Conservation (phyloP, 2,113 vertebrate genomes). For the Sorex fumeus region DNA sequence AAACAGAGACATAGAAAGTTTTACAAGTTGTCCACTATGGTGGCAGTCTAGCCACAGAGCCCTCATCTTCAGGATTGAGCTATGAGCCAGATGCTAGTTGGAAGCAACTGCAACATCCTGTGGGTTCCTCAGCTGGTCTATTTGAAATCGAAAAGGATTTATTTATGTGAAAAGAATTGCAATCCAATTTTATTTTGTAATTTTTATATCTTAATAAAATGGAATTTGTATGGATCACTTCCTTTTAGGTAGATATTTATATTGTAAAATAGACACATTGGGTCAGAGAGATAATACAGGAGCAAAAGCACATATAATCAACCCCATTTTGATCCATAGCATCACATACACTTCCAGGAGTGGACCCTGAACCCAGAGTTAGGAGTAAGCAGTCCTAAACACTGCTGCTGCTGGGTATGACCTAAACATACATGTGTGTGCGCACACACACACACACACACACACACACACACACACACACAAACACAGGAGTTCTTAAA, state of each 20-base stretch:
- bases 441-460: too few species aligned
- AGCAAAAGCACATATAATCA: background rate
- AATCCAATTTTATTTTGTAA: background rate
- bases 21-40: background rate
- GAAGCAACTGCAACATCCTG: background rate
- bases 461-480: background rate
- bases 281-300: background rate
- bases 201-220: background rate
- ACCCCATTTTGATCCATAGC: background rate
- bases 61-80: background rate
- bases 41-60: background rate
- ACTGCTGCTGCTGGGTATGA: too few species aligned
- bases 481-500: slow-evolving; percentile 23
- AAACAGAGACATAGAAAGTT: slow-evolving; percentile 25
- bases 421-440: background rate
- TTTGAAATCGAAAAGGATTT: background rate
- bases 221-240: background rate
- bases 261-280: slow-evolving; percentile 13
- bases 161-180: background rate
- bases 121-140: background rate
- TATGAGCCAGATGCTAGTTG: background rate
- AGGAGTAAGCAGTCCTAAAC: background rate
- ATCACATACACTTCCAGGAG: too few species aligned
- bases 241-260: background rate
- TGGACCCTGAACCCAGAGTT: background rate